A percentile compares a stretch with the other conserved stretches of the same genome.
Evolutionary conservation across 2,888 invertebrate genomes (phyloP).

Genomic region (Oasisia sp.): DNA sequence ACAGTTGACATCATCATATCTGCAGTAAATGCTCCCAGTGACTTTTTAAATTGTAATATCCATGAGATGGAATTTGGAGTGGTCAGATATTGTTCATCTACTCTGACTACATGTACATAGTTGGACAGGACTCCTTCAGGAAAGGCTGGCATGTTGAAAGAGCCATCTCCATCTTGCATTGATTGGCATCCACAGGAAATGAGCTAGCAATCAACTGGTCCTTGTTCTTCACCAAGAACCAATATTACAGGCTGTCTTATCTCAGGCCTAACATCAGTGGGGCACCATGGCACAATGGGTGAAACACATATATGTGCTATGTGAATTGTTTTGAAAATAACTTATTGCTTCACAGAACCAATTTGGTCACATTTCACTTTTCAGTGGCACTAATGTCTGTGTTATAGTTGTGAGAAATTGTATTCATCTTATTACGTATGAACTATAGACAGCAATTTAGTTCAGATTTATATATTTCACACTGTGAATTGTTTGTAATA

Average conservation of each 20-base stretch:
- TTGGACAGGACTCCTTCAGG: too few species aligned
- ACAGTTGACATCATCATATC: not conserved
- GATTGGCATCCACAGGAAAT: not conserved
- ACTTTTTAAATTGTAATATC: not conserved
- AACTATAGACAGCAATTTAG: too few species aligned
- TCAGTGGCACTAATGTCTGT: too few species aligned
- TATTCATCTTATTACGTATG: too few species aligned
- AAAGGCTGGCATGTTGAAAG: not conserved
- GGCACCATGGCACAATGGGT: not conserved
- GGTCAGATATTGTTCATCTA: not conserved
- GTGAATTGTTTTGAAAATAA: too few species aligned
- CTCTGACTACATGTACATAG: not conserved
- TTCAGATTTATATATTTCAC: too few species aligned
- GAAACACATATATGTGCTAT: not conserved
- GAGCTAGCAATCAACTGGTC: not conserved
- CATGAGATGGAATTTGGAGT: not conserved
- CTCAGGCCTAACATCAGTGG: not conserved
- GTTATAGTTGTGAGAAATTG: too few species aligned
- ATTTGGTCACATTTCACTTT: too few species aligned
- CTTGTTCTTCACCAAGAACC: not conserved
- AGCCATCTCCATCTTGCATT: not conserved
- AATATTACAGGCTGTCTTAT: not conserved
- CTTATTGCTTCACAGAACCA: too few species aligned
- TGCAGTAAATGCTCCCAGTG: slow-evolving; percentile 1
- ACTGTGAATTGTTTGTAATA: too few species aligned